Percentiles rank a stretch among this genome's conserved stretches.
phyloP scores from a whole-genome alignment of 2,888 invertebrate species.

The Papilio gigon region DNA sequence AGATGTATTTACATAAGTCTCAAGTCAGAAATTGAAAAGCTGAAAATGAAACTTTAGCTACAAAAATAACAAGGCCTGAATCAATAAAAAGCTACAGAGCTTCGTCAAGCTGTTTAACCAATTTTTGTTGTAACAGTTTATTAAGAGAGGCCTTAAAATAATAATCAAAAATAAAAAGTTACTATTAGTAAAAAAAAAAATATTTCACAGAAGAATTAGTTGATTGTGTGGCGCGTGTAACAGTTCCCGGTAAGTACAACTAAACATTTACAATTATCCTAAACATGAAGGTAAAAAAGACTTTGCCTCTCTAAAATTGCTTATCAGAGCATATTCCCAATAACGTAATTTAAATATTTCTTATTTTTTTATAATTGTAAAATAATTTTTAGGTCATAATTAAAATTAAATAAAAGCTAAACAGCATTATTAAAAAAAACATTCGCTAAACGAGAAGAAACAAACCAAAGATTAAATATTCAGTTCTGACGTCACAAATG shows the following conservation, averaged over 20 bases:
- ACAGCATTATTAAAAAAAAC: neutral
- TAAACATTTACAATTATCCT: conserved; percentile 34
- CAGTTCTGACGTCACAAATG: conserved; percentile 4
- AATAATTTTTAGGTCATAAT: neutral
- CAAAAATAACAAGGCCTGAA: conserved; percentile 12
- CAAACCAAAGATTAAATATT: neutral
- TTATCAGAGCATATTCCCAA: neutral
- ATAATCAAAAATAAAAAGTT: neutral
- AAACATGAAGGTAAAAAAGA: neutral
- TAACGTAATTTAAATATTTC: neutral
- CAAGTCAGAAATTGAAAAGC: neutral
- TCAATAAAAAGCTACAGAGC: conserved; percentile 2
- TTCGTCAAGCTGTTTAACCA: neutral
- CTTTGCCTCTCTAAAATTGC: neutral
- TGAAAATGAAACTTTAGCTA: neutral
- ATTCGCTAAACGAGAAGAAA: neutral
- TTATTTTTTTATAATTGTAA: neutral
- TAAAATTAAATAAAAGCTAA: neutral
- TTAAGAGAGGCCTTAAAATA: conserved; percentile 9
- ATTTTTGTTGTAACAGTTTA: neutral
- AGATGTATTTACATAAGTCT: neutral
- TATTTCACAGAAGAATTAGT: neutral
- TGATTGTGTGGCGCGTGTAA: conserved; percentile 3
- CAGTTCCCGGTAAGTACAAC: conserved; percentile 6
- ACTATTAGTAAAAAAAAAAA: neutral